Evolutionary conservation across 2,113 vertebrate species (phyloP).

Genomic region (Nothocercus julius): DNA sequence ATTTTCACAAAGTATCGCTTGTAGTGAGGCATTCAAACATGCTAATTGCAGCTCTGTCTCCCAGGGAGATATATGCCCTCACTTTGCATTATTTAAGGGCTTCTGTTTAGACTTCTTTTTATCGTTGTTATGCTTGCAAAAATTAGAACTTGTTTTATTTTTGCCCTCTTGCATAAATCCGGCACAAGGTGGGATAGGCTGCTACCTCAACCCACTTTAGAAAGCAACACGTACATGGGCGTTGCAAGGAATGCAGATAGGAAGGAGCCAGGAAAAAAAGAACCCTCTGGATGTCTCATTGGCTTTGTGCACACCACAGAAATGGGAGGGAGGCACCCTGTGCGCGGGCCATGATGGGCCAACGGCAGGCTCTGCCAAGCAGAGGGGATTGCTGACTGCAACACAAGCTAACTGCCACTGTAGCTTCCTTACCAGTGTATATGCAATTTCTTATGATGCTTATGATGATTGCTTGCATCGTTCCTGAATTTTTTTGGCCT

Average conservation of each 20-base stretch:
- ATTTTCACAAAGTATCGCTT: conserved; percentile 69
- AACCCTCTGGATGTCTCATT: neutral
- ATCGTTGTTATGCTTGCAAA: neutral
- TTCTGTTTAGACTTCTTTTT: neutral
- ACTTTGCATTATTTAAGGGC: conserved; percentile 7
- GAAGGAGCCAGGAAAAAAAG: neutral
- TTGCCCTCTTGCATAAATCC: neutral
- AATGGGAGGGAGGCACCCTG: neutral
- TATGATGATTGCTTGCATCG: neutral
- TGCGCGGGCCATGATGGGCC: neutral
- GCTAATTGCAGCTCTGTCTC: conserved; percentile 51
- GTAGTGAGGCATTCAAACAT: conserved; percentile 63
- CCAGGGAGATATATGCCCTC: conserved; percentile 21
- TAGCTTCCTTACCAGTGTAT: neutral
- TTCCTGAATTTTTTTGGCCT: neutral
- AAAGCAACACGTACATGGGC: neutral
- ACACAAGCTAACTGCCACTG: neutral
- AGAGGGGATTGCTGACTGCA: neutral
- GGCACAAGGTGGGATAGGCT: neutral
- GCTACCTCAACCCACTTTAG: accelerated
- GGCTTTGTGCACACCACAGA: neutral
- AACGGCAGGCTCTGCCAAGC: neutral
- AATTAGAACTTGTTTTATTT: neutral
- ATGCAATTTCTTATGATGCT: neutral
- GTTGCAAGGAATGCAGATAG: neutral